Percentiles rank a stretch among this genome's conserved stretches.
phyloP scores from a whole-genome alignment of 2,797 vertebrate genomes.

The Rhinichthys osculus region DNA sequence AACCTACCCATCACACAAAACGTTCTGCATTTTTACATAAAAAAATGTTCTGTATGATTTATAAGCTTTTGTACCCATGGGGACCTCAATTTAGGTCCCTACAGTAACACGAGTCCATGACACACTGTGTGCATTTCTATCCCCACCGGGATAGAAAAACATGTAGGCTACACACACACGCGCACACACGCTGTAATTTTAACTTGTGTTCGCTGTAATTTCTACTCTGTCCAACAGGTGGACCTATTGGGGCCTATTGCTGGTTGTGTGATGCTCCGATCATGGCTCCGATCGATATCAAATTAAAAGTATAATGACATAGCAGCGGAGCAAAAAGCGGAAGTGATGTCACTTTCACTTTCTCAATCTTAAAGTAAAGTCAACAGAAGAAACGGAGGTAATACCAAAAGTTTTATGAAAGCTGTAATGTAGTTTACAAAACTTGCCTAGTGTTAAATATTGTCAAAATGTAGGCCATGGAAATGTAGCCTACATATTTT shows the following conservation, averaged over 20 bases:
- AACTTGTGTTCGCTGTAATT: background rate
- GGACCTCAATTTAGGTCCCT: too few species aligned
- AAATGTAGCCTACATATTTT: too few species aligned
- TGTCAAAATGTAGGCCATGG: background rate
- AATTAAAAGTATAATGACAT: background rate
- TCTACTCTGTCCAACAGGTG: background rate
- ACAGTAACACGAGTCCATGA: too few species aligned
- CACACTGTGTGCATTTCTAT: too few species aligned
- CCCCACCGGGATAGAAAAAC: too few species aligned
- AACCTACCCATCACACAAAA: background rate
- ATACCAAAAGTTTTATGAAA: background rate
- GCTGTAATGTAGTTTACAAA: background rate
- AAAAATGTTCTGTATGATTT: too few species aligned
- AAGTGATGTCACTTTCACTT: constrained; percentile 3
- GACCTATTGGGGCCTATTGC: background rate
- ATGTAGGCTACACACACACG: background rate
- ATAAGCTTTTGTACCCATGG: too few species aligned
- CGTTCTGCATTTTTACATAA: too few species aligned
- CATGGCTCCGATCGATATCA: background rate
- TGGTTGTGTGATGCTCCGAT: background rate
- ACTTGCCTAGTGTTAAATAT: background rate
- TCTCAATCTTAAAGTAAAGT: background rate
- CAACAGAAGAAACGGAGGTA: background rate
- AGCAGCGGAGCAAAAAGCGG: background rate
- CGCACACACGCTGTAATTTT: too few species aligned